phyloP scores from a whole-genome alignment of 30 jellyfish, hydroid and myxozoan species.

The Nemopilema nomurai region DNA sequence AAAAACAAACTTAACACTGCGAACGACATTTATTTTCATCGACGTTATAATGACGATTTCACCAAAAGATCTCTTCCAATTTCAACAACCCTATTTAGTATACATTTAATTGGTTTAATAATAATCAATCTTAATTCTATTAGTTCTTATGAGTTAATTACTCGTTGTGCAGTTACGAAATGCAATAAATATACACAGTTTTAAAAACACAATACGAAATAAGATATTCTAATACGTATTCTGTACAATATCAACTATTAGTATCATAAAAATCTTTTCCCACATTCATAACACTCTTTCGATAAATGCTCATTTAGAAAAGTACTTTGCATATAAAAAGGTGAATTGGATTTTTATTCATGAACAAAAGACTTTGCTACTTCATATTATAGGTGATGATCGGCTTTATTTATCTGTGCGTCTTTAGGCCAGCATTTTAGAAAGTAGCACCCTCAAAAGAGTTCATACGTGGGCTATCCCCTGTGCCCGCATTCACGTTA shows the following conservation, averaged over 20 bases:
- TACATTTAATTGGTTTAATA: not conserved
- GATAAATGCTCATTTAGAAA: no score
- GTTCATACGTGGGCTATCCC: no score
- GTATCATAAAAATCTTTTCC: not conserved
- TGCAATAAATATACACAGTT: not conserved
- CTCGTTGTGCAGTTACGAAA: not conserved
- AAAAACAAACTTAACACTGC: not conserved
- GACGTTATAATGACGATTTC: not conserved
- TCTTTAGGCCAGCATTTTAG: no score
- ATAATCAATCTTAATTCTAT: not conserved
- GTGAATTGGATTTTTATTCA: no score
- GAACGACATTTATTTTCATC: not conserved
- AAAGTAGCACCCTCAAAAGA: no score
- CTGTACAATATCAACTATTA: no score
- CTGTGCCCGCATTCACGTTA: no score
- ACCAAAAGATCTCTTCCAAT: not conserved
- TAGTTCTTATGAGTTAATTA: not conserved
- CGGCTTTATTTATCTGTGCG: no score
- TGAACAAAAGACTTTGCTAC: no score
- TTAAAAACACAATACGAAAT: not conserved
- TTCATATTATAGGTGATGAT: no score
- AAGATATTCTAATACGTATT: not conserved
- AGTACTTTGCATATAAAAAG: no score
- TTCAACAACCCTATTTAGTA: not conserved
- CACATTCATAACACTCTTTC: not conserved